Base-by-base conservation (phyloP, 2,888 invertebrate species). In the Eremobia ochroleuca region DNA sequence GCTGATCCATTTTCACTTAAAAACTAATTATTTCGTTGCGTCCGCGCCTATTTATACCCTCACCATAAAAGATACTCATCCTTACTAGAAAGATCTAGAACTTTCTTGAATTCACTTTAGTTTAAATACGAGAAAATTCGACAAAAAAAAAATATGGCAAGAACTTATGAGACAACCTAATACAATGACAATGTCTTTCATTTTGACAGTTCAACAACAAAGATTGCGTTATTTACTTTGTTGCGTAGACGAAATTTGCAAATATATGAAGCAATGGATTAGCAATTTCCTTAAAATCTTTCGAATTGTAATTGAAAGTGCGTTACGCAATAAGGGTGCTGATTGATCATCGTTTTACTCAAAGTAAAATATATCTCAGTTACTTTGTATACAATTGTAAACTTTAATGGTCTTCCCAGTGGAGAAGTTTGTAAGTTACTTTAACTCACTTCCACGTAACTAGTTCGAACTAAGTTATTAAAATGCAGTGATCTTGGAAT, bases 391-490 rank as follows among this genome's bases (percentile, higher is more conserved):
- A 78, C 69, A 61, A 55, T 66, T 66, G 70, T 55, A 70, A 83
- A 78, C 79, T 83, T 66, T 58, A 78, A 83, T 83, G 28, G 65
- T 66, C 13, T 61, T 77, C 25, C 31, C 70, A 40, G 43, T 9
- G 49, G 8, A 59, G 49, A 82, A 83, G 69, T 82, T 59, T 2
- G 61, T 58, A 55, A 81, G 52, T 77, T 59, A 77, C 66, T 81
- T 78, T 70, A 67, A 79, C 70, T 65, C 28, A 78, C 64, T 80
- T 66, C 59, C 55, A 4, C 18, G 40, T 71, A 79, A 83, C 81
- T 78, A 70, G 79, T 78, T 83, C 49, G 52, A 59, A 69, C 68
- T 64, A 83, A 79, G 70, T 83, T 80, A 78, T 81, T 81, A 83
- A 83, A 78, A 83, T 78, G 52, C 69, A 83, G 28, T 78, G 66